Conservation (phyloP, 1,140 invertebrate genomes). For the Wasmannia auropunctata region DNA sequence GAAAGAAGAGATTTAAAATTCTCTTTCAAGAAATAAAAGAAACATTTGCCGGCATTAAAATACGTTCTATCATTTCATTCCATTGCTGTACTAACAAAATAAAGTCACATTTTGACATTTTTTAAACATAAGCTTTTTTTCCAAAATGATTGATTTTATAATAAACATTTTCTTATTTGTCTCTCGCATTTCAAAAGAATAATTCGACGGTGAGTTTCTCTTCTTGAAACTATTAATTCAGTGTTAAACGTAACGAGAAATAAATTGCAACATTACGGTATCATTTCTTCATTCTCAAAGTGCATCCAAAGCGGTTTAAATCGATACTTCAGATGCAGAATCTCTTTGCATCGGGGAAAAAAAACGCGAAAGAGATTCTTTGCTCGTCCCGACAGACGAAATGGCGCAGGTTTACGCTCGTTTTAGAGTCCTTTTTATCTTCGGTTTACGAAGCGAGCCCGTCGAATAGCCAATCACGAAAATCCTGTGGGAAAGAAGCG, state of each 20-base stretch:
- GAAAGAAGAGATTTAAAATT: not conserved
- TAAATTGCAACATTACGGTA: not conserved
- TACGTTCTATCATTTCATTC: not conserved
- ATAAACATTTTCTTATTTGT: not conserved
- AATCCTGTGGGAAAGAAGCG: not conserved
- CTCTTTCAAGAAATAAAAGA: not conserved
- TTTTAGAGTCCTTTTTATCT: conserved; percentile 48
- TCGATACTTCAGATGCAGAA: not conserved
- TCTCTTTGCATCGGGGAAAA: not conserved
- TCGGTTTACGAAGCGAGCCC: conserved; percentile 31
- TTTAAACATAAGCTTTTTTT: not conserved
- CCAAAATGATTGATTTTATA: not conserved
- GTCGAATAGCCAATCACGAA: conserved; percentile 42
- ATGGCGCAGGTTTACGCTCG: conserved; percentile 1
- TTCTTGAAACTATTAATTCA: not conserved
- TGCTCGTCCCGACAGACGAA: conserved; percentile 8
- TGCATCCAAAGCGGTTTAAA: not conserved
- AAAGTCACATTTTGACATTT: not conserved
- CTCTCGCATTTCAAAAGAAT: not conserved
- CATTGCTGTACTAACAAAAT: not conserved
- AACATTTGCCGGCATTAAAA: not conserved
- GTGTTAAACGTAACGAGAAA: not conserved
- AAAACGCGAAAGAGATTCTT: conserved; percentile 9
- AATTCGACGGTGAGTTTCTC: not conserved
- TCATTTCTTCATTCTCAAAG: not conserved